Base-by-base conservation (phyloP, 2,113 vertebrate species). In the Mobula birostris region DNA sequence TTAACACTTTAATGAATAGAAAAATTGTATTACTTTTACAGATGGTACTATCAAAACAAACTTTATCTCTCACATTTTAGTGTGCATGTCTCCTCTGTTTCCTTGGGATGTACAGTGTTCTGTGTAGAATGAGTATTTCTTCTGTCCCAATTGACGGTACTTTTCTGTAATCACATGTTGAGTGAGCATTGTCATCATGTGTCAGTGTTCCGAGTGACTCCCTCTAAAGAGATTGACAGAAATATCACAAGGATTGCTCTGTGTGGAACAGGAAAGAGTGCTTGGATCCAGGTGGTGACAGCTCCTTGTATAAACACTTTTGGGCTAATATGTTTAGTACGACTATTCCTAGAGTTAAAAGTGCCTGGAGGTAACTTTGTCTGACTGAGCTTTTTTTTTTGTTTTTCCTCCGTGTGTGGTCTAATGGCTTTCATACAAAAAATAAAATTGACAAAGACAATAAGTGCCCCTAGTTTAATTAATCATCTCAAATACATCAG, bases 141-240 rank as follows among this genome's bases (percentile, higher is more conserved):
- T 56, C 1, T 93, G 70, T 56, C 70, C 12, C 32, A 24, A 12
- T 29, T 1, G 1, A 56, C 40, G 29, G 19, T 92, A n/a, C 5
- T 36, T 93, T 11, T 48, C 24, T 90, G 63, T 74, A 74, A 29
- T 76, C 36, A 5, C 36, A 70, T 93, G 68, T 74, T 74, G 70
- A 93, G 36, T 93, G 68, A 76, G 36, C 40, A 74, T 21, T 93
- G 70, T 93, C 40, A 56, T 74, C 70, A 56, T 36, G 88, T 48
- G 70, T 93, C 70, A 76, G 36, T 93, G 36, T 27, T 93, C 21
- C 74, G 91, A 93, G 48, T 93, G 40, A 93, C 70, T 40, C 74
- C 91, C 68, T 93, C 76, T 70, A 93, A 93, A 93, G 70, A 72
- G 68, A 93, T 93, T 93, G 70, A 74, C 40, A 93, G 24, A 40